Base-by-base conservation (phyloP, 2,113 vertebrate species). In the Oenanthe oenanthe region DNA sequence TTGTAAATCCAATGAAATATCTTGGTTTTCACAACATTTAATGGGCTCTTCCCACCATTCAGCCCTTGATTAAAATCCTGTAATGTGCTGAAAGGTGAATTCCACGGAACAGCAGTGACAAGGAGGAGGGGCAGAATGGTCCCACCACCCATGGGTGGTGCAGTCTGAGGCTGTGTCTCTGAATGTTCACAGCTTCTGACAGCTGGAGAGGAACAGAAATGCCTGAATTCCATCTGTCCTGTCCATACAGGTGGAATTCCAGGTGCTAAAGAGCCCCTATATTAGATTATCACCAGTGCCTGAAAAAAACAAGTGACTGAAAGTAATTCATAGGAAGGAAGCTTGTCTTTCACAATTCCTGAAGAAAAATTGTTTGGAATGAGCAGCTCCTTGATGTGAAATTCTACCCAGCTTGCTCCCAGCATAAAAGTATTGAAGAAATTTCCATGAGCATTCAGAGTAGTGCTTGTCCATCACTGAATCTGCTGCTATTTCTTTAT, bases 61-160 rank as follows among this genome's bases (percentile, higher is more conserved):
- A 71, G 45, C 17, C 22, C 66, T 54, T 48, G 25, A 34, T 31
- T 85, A 45, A 74, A 80, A 48, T 53, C 34, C 78, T 40, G 31
- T 62, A 13, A 89, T 32, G 10, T 40, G 14, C 53, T 36, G 58
- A 7, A 61, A 54, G 28, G 28, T 56, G 20, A 9, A 17, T 61
- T 68, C 77, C 53, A 16, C 26, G 56, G n/a, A 72, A 11, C 0
- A 1, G 19, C 12, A 38, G 0, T 51, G 12, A 1, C n/a, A 31
- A 62, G 31, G 58, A 26, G 77, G 70, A 76, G 34, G 26, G 26
- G 38, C 31, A 63, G 53, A 42, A 38, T 0, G 0, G 36, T 57
- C 7, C 68, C 50, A 31, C 2, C 1, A 1, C 21, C 45, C 31
- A 2, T 1, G 22, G 50, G 12, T 10, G 21, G 13, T 45, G 31